A percentile compares a stretch with the other conserved stretches of the same genome.
Evolutionary conservation across 2,113 vertebrate species (phyloP).

Genomic region (Heliornis fulica): DNA sequence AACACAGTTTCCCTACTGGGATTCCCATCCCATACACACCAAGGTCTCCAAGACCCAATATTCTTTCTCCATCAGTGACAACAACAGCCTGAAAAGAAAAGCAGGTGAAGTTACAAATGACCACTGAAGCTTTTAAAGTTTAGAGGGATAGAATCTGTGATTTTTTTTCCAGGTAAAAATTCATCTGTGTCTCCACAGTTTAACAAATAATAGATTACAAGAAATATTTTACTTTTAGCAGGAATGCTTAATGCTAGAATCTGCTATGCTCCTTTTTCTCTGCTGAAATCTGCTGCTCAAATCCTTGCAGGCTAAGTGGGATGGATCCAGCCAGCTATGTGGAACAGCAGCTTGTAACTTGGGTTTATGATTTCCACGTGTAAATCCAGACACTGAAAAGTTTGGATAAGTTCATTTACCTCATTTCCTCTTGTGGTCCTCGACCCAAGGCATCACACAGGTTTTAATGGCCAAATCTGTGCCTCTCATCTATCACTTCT

Average conservation of each 20-base stretch:
- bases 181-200: background rate
- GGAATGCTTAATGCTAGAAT: background rate
- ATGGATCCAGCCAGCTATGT: background rate
- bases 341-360: background rate
- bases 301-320: background rate
- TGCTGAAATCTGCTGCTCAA: background rate
- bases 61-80: constrained; percentile 95
- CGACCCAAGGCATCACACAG: accelerated
- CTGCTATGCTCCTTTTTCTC: background rate
- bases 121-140: background rate
- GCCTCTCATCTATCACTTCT: background rate
- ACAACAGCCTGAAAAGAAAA: constrained; percentile 86
- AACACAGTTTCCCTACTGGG: constrained; percentile 93
- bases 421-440: background rate
- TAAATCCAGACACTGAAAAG: background rate
- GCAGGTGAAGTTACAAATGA: accelerated
- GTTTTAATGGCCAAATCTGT: background rate
- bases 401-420: background rate
- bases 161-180: background rate
- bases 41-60: constrained; percentile 93
- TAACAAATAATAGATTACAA: background rate
- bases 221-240: background rate
- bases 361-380: background rate
- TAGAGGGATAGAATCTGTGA: background rate
- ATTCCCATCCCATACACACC: constrained; percentile 98